phyloP scores from a whole-genome alignment of 35 echinoderm and acorn worm species.

The Heliocidaris erythrogramma region DNA sequence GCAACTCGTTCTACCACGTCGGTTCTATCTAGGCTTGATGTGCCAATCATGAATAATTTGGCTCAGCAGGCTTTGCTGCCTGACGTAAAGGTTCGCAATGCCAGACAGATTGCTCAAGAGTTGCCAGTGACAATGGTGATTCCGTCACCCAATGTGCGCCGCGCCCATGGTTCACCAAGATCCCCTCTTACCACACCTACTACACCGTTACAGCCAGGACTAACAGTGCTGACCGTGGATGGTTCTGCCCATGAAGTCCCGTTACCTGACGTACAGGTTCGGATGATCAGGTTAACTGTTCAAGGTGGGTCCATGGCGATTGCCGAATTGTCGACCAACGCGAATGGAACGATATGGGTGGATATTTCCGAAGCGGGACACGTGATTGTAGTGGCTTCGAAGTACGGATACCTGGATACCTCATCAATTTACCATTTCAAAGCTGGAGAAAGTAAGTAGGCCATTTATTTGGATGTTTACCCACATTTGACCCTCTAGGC shows the following conservation, averaged over 20 bases:
- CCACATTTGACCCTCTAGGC: no score
- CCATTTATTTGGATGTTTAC: no score
- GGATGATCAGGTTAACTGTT: background rate
- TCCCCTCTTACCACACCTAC: background rate
- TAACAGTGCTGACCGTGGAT: background rate
- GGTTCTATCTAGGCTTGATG: conserved; percentile 25
- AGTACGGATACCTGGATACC: conserved; percentile 56
- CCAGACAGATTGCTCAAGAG: conserved; percentile 39
- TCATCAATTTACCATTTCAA: conserved; percentile 58
- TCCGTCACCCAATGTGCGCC: background rate
- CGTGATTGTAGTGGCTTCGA: conserved; percentile 54
- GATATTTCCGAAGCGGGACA: conserved; percentile 56
- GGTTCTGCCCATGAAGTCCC: background rate
- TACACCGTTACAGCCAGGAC: background rate
- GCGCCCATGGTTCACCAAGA: background rate
- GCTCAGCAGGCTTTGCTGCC: conserved; percentile 23
- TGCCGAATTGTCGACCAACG: background rate
- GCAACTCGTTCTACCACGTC: conserved; percentile 1
- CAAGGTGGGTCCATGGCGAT: background rate
- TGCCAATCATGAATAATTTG: conserved; percentile 1
- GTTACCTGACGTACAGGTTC: background rate
- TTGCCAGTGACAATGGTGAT: conserved; percentile 10
- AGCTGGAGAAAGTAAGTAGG: conserved; percentile 61
- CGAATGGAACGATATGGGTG: conserved; percentile 41
- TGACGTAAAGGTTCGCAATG: conserved; percentile 25